Base-by-base conservation (phyloP, 2,888 invertebrate genomes). In the Copidosoma aretas region DNA sequence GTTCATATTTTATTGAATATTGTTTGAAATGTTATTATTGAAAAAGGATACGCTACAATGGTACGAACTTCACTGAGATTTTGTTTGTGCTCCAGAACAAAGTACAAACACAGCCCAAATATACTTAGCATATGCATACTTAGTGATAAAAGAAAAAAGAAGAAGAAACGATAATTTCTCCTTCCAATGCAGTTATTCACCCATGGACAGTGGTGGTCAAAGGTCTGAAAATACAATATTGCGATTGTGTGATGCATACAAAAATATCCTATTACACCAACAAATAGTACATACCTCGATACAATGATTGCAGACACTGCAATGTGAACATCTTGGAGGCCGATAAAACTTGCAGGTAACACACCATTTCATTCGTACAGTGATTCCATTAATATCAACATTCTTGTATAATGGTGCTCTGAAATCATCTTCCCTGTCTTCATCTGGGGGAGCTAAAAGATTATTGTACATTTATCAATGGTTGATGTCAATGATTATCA, bases 351-450 rank as follows among this genome's bases (percentile, higher is more conserved):
- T 97, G 87, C 99, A 99, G 2, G 99, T 99, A 77, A 97, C 95
- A 86, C 99, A 98, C 98, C 98, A 99, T 86, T 99, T 99, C 98
- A 99, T 98, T 73, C 98, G 92, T 72, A 99, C 97, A 17, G 97
- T 97, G 76, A 98, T 97, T 72, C 98, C 98, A 86, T 97, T 96
- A 77, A 99, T 97, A 86, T 98, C 98, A 74, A 98, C 96, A 85
- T 93, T 97, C 86, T 95, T 96, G 86, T 98, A 98, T 71, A 99
- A 87, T 14, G 96, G 96, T 71, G 98, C 96, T 79, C 97, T 90
- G 82, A 97, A 94, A 86, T 99, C 98, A 85, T 98, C 98, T 86
- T 97, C 97, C 78, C 94, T 89, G 84, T 97, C 97, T 90, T 98
- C 97, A 87, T 97, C 95, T 87, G 95, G 92, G 85, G 94, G 93